Percentiles rank a stretch among this genome's conserved stretches.
Evolutionary conservation across 2,113 vertebrate genomes (phyloP).

Genomic region (Zosterops japonicus): DNA sequence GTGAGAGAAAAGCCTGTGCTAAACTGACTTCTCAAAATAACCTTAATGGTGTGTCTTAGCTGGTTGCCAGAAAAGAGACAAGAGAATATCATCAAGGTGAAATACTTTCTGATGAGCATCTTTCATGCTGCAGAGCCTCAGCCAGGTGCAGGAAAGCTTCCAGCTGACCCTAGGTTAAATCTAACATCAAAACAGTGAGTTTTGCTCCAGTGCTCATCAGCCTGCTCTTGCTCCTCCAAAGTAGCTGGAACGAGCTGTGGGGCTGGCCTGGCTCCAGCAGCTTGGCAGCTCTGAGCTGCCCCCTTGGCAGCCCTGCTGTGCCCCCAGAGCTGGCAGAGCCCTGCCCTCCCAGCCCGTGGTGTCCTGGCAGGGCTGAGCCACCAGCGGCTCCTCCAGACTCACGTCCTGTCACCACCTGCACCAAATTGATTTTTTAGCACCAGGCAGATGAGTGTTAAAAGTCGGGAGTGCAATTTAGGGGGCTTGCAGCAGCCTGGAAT

Average conservation of each 20-base stretch:
- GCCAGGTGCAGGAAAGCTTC: neutral
- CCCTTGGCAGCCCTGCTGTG: neutral
- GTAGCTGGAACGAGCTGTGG: neutral
- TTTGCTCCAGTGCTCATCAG: neutral
- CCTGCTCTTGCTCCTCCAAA: neutral
- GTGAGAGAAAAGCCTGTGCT: neutral
- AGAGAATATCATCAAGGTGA: slow-evolving; percentile 3
- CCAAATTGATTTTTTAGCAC: neutral
- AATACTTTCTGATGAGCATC: neutral
- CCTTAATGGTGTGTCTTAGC: neutral
- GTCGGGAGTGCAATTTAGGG: neutral
- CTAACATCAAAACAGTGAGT: neutral
- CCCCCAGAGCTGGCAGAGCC: neutral
- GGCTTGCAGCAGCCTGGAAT: neutral
- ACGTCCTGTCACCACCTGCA: neutral
- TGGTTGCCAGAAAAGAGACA: neutral
- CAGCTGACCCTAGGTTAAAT: neutral
- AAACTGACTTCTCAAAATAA: neutral
- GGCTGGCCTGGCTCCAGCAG: neutral
- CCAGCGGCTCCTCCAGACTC: accelerated
- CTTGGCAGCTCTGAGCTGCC: neutral
- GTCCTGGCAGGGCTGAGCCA: neutral
- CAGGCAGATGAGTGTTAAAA: neutral
- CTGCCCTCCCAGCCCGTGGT: accelerated
- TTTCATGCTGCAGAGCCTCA: neutral